phyloP scores from a whole-genome alignment of 23 tunicate genomes.

The Trididemnum nubilum region DNA sequence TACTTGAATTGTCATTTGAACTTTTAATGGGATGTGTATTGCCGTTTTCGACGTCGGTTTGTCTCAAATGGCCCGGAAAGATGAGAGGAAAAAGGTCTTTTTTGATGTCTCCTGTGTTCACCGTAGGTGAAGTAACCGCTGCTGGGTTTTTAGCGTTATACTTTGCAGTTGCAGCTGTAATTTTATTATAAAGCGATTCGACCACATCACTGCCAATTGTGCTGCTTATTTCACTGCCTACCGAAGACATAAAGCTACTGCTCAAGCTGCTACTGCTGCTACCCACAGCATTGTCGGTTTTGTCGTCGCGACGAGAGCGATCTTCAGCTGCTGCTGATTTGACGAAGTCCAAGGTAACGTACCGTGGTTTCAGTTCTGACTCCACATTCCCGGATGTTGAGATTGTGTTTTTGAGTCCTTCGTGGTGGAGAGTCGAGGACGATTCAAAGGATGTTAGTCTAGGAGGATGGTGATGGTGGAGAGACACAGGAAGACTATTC shows the following conservation, averaged over 20 bases:
- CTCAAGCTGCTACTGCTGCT: conserved; percentile 59
- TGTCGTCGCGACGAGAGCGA: conserved; percentile 16
- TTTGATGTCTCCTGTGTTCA: conserved; percentile 54
- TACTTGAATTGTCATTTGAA: not conserved
- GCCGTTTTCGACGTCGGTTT: not conserved
- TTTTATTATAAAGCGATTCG: conserved; percentile 53
- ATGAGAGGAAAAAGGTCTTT: conserved; percentile 52
- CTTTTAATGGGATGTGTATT: not conserved
- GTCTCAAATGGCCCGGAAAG: conserved; percentile 45
- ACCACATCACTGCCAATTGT: conserved; percentile 73
- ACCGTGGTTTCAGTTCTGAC: conserved; percentile 28
- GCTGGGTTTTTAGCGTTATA: conserved; percentile 23
- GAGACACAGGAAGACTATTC: not conserved
- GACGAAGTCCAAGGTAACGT: conserved; percentile 65
- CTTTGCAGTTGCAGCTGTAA: conserved; percentile 23
- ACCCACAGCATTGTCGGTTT: conserved; percentile 7
- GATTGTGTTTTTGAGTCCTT: conserved; percentile 18
- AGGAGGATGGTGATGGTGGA: conserved; percentile 40
- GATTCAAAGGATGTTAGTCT: conserved; percentile 54
- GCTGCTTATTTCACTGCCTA: conserved; percentile 61
- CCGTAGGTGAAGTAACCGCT: conserved; percentile 26
- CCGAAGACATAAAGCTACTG: conserved; percentile 59
- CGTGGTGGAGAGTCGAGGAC: conserved; percentile 49
- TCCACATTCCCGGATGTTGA: not conserved
- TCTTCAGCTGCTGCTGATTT: conserved; percentile 61